Evolutionary conservation across 2,113 vertebrate genomes (phyloP).

Genomic region (Heliornis fulica): DNA sequence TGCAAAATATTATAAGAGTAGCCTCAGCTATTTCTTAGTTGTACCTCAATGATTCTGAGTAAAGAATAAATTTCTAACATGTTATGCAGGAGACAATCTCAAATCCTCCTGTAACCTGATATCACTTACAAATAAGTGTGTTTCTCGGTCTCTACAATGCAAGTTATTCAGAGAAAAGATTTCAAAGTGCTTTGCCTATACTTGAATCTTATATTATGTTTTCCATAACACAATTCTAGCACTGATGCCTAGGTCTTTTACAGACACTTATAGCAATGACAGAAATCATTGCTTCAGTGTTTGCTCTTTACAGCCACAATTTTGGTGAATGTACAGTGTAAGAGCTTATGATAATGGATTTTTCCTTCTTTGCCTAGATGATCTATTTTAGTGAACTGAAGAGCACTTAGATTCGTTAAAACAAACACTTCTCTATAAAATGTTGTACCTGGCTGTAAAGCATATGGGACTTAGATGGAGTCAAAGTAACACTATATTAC

Average conservation of each 20-base stretch:
- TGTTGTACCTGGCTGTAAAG: background rate
- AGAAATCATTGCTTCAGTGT: background rate
- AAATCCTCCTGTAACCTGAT: background rate
- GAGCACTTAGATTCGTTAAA: background rate
- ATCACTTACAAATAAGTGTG: fast-evolving
- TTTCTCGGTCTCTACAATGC: background rate
- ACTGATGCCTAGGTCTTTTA: background rate
- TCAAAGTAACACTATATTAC: slow-evolving; percentile 22
- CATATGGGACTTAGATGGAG: background rate
- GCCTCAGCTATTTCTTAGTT: background rate
- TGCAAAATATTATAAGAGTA: background rate
- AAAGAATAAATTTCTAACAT: background rate
- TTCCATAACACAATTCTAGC: background rate
- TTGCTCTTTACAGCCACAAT: background rate
- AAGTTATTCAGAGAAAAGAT: background rate
- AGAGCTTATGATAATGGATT: background rate
- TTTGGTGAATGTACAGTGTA: background rate
- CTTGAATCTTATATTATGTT: background rate
- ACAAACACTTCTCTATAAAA: slow-evolving; percentile 13
- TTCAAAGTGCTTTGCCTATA: background rate
- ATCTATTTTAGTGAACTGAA: background rate
- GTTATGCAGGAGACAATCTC: background rate
- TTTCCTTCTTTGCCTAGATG: background rate
- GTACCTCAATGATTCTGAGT: background rate
- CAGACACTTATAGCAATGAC: background rate